phyloP scores from a whole-genome alignment of 2,113 vertebrate species.

The Okapia johnstoni region DNA sequence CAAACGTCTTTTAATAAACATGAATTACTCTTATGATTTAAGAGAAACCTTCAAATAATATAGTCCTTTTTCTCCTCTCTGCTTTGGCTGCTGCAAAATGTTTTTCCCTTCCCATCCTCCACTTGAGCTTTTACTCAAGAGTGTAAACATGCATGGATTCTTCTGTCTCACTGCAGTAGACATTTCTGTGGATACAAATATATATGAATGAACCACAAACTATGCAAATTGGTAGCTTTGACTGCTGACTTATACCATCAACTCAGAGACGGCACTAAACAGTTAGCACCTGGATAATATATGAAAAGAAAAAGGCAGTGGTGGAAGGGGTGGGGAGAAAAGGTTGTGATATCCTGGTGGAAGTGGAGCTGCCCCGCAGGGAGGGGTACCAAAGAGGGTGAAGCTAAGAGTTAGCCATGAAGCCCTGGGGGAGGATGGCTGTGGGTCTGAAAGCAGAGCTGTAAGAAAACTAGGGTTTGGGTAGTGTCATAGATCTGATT shows the following conservation, averaged over 20 bases:
- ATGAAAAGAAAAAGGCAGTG: background rate
- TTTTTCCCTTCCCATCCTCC: background rate
- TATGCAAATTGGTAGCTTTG: background rate
- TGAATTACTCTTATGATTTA: background rate
- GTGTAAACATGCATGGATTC: no score
- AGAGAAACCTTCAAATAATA: background rate
- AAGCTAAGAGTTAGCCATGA: background rate
- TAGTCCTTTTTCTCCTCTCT: background rate
- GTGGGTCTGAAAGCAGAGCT: background rate
- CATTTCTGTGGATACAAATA: no score
- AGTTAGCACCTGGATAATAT: background rate
- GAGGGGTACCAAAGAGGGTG: background rate
- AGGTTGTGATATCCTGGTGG: background rate
- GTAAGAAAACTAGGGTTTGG: background rate
- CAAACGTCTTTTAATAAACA: background rate
- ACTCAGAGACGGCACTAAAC: background rate
- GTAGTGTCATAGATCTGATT: background rate
- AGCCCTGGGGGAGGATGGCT: background rate
- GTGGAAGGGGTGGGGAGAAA: background rate
- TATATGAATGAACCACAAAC: no score
- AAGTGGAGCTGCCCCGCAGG: background rate
- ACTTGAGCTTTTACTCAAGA: background rate
- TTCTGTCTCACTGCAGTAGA: background rate
- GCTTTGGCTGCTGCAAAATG: background rate
- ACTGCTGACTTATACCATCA: background rate